A percentile compares a stretch with the other conserved stretches of the same genome.
Conservation (phyloP, 2,797 vertebrate species). For the Monodelphis domestica region DNA sequence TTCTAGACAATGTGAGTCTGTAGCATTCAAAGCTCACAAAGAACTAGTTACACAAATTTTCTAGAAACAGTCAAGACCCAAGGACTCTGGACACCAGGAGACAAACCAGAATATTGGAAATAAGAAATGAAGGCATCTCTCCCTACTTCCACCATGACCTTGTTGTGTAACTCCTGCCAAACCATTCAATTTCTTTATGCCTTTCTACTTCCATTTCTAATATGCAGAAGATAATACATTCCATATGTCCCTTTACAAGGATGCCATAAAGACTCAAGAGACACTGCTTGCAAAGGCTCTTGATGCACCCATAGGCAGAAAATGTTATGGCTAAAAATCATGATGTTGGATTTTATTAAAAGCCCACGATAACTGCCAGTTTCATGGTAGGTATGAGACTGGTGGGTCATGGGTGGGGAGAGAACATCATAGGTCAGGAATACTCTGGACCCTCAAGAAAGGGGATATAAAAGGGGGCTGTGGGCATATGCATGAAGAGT, state of each 20-base stretch:
- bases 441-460: not conserved
- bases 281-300: conserved; percentile 24
- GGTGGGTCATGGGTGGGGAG: not conserved
- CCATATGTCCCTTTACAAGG: conserved; percentile 36
- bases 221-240: conserved; percentile 25
- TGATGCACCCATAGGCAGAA: conserved; percentile 8
- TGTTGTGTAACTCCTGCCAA: conserved; percentile 16
- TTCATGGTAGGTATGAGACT: not conserved
- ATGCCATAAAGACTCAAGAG: conserved; percentile 28
- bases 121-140: not conserved
- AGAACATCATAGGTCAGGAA: not conserved
- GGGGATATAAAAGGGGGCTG: not conserved
- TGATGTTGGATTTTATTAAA: not conserved
- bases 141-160: not conserved
- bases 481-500: not conserved
- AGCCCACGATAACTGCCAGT: not conserved
- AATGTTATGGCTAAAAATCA: conserved; percentile 23
- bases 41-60: not conserved
- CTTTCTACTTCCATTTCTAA: conserved; percentile 1
- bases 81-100: not conserved
- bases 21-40: conserved; percentile 29
- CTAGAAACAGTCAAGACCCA: conserved; percentile 9
- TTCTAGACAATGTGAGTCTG: not conserved
- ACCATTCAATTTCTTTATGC: not conserved
- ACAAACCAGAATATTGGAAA: conserved; percentile 10